Evolutionary conservation across 2,113 vertebrate species (phyloP).

Genomic region (Loxodonta africana): DNA sequence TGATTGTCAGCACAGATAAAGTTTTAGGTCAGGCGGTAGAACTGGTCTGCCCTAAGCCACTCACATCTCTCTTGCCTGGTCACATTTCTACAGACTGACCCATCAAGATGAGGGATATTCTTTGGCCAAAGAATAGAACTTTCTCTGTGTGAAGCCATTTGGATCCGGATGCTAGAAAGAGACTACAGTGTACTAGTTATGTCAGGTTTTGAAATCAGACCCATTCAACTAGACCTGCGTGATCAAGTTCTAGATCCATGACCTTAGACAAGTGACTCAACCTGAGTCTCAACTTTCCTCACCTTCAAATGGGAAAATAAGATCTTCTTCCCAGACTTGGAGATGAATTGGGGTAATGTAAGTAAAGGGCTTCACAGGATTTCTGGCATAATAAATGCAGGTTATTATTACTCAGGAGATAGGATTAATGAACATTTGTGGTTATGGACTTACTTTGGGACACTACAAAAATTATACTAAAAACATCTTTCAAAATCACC

Average conservation of each 20-base stretch:
- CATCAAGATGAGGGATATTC: background rate
- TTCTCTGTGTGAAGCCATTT: background rate
- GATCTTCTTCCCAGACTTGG: background rate
- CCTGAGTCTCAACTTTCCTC: background rate
- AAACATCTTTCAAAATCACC: constrained; percentile 20
- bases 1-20: background rate
- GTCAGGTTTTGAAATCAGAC: background rate
- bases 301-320: background rate
- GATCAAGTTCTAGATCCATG: background rate
- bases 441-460: background rate
- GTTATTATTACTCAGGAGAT: background rate
- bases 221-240: background rate
- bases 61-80: background rate
- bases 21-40: background rate
- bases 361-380: background rate
- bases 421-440: background rate
- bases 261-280: background rate
- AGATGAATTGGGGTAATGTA: background rate
- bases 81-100: background rate
- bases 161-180: background rate
- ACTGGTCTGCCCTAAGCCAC: background rate
- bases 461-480: background rate
- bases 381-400: background rate
- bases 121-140: background rate
- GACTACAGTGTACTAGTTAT: background rate